Percentiles rank a stretch among this genome's conserved stretches.
Conservation (phyloP, 2,888 invertebrate species). For the Trachelus stipa region DNA sequence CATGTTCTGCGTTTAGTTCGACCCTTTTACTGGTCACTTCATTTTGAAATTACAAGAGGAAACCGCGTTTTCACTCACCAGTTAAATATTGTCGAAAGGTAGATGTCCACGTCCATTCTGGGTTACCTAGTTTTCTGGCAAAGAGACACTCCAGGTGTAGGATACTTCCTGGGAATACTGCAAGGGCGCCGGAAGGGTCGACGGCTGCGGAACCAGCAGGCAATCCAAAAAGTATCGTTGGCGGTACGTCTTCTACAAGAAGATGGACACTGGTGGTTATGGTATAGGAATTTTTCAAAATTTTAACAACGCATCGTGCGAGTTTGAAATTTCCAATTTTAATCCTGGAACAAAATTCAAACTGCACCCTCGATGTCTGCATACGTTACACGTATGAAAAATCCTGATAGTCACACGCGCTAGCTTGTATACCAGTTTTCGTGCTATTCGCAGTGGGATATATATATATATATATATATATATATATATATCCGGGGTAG, state of each 20-base stretch:
- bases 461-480: background rate
- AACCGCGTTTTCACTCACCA: slow-evolving; percentile 68
- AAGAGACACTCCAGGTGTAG: slow-evolving; percentile 86
- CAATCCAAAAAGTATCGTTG: slow-evolving; percentile 81
- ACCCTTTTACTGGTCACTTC: background rate
- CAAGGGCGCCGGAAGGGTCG: slow-evolving; percentile 82
- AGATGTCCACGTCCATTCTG: slow-evolving; percentile 91
- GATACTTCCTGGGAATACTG: slow-evolving; percentile 84
- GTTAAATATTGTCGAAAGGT: slow-evolving; percentile 82
- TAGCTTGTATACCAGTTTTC: background rate
- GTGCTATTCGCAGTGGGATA: background rate
- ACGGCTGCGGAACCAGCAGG: slow-evolving; percentile 84
- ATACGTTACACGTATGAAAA: background rate
- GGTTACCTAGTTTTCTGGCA: slow-evolving; percentile 80
- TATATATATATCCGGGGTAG: background rate
- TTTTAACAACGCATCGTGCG: background rate
- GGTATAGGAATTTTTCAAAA: background rate
- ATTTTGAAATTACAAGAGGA: background rate
- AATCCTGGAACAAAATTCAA: background rate
- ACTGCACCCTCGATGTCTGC: background rate
- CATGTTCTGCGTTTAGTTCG: background rate
- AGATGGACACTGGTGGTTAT: slow-evolving; percentile 12
- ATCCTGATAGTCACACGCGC: background rate
- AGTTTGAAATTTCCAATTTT: background rate
- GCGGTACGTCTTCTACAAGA: slow-evolving; percentile 81